Percentiles rank a stretch among this genome's conserved stretches.
Conservation (phyloP, 1,140 invertebrate genomes). For the Anthonomus grandis region DNA sequence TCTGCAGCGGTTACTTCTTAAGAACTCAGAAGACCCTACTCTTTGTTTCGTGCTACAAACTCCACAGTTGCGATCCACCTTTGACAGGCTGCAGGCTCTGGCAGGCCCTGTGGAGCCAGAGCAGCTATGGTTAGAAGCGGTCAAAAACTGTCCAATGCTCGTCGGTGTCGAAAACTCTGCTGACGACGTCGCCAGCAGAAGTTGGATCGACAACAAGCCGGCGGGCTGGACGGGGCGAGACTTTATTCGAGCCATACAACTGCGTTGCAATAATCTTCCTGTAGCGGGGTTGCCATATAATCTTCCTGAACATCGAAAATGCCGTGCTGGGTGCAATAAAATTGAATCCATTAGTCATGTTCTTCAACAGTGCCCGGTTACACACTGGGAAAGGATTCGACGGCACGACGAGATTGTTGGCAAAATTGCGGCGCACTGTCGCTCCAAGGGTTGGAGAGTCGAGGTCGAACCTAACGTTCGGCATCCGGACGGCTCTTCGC, state of each 20-base stretch:
- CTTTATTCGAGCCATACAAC: constrained; percentile 17
- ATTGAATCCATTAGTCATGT: too few relatives aligned
- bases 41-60: not conserved
- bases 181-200: constrained; percentile 1
- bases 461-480: constrained; percentile 17
- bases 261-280: constrained; percentile 14
- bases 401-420: constrained; percentile 19
- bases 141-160: not conserved
- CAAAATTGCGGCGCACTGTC: constrained; percentile 5
- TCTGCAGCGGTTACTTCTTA: not conserved
- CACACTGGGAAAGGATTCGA: constrained; percentile 15
- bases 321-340: constrained; percentile 9
- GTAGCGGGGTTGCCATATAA: constrained; percentile 1
- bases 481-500: not conserved
- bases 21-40: not conserved
- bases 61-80: too few relatives aligned
- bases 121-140: not conserved
- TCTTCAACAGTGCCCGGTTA: too few relatives aligned
- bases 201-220: not conserved
- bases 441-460: too few relatives aligned
- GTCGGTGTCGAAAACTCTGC: constrained; percentile 12
- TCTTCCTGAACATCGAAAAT: not conserved
- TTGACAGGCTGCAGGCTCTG: not conserved
- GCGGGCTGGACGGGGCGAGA: constrained; percentile 16
- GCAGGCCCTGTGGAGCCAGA: not conserved